Base-by-base conservation (phyloP, 2,888 invertebrate species). In the Callyntrura guangdongensis region DNA sequence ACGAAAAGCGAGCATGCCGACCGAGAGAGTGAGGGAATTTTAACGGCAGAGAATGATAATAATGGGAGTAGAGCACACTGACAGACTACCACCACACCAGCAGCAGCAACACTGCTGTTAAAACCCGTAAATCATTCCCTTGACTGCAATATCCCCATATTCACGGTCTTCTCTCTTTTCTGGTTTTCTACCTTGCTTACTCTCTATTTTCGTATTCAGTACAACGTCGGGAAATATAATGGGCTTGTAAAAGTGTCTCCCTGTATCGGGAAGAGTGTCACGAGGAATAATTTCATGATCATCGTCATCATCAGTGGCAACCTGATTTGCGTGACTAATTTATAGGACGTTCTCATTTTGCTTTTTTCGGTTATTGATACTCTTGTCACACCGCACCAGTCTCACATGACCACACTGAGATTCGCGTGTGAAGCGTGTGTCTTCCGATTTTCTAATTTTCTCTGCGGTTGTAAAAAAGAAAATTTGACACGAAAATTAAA, bases 351-450 rank as follows among this genome's bases (percentile, higher is more conserved):
- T 59, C 17, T 14, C 12, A 25, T 22, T 56, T 27, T 25, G 72
- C 14, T 49, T 72, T 69, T 61, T 17, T 20, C 6, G 20, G 3
- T 1, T 17, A 14, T 85, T 79, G 17, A 53, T 67, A 79, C 14
- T 25, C 86, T 49, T 45, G 86, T 87, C 86, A 87, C 79, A 87
- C 45, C 67, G n/a, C 36, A 36, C 36, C 36, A 36, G 3, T 6
- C 36, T 74, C 72, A 47, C 72, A 74, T 74, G 47, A 47, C 20
- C 47, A 36, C 36, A 36, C 36, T 36, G 36, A 36, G 6, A 36
- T 36, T 36, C 36, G 36, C 6, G 36, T 36, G 36, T 36, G 36
- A 36, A 36, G 36, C n/a, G n/a, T 36, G 36, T 6, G 36, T 36
- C 36, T 36, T 36, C 36, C 36, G 36, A 36, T 36, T 36, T 36